These are phyloP conservation scores for Stenodera caucasica DNA, from an alignment of 2,888 invertebrate genomes.

Conservation along the genomic window DNA sequence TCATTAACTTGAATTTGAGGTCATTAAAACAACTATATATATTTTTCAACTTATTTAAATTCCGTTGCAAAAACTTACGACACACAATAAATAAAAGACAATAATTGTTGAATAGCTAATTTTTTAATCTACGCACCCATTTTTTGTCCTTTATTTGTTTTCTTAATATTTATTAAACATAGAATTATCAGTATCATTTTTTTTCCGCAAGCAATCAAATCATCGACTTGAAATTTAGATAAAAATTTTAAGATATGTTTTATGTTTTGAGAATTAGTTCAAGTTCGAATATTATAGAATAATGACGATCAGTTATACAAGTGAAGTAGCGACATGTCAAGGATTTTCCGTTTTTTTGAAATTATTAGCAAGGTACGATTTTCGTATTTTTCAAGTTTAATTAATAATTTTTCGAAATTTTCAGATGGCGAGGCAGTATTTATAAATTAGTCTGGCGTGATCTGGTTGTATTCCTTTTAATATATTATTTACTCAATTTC, in stretches of 20 bases:
- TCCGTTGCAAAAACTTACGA: too few relatives aligned
- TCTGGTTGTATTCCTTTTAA: slow-evolving; percentile 79
- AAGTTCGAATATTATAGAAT: not conserved
- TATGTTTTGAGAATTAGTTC: too few relatives aligned
- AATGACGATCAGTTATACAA: slow-evolving; percentile 48
- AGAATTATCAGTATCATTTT: too few relatives aligned
- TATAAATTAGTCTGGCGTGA: slow-evolving; percentile 95
- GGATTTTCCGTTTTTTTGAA: slow-evolving; percentile 88
- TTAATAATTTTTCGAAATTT: too few relatives aligned
- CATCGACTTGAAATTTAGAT: slow-evolving; percentile 20
- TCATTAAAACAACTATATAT: not conserved
- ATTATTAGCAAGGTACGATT: slow-evolving; percentile 80
- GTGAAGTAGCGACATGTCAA: slow-evolving; percentile 50
- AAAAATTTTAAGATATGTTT: too few relatives aligned
- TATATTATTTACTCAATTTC: slow-evolving; percentile 86
- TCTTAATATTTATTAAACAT: too few relatives aligned
- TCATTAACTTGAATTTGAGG: not conserved
- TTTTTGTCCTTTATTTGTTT: too few relatives aligned
- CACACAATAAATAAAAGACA: too few relatives aligned
- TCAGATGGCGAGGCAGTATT: slow-evolving; percentile 89
- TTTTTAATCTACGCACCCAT: too few relatives aligned
- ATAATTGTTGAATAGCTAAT: too few relatives aligned
- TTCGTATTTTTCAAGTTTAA: too few relatives aligned
- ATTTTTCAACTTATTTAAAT: too few relatives aligned
- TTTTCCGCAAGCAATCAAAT: slow-evolving; percentile 39